Evolutionary conservation across 2,113 vertebrate genomes (phyloP).

Genomic region (Callospermophilus lateralis): DNA sequence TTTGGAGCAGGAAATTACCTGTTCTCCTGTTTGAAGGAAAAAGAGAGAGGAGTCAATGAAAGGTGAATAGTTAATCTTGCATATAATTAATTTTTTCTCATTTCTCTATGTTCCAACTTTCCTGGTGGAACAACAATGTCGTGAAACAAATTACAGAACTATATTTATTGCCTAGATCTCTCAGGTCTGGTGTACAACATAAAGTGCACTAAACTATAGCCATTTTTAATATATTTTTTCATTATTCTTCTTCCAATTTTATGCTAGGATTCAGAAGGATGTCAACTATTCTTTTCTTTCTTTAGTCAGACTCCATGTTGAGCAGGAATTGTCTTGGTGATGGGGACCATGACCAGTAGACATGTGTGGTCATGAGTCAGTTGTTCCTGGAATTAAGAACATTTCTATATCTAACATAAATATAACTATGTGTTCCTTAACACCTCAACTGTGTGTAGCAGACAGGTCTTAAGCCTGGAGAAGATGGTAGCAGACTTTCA

Average conservation of each 20-base stretch:
- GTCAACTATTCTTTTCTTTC: background rate
- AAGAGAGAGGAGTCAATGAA: background rate
- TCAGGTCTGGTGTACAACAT: background rate
- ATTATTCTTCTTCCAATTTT: background rate
- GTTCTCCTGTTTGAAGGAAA: background rate
- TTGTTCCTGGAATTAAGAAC: background rate
- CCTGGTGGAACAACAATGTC: background rate
- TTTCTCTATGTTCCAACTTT: slow-evolving; percentile 43
- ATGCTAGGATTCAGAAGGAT: background rate
- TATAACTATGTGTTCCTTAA: background rate
- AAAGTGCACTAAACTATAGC: background rate
- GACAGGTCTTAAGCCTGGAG: background rate
- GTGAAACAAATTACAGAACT: background rate
- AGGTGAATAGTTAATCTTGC: background rate
- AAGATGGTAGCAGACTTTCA: background rate
- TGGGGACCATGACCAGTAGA: no score
- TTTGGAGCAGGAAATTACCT: background rate
- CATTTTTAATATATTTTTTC: background rate
- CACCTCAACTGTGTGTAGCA: background rate
- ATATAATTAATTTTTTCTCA: slow-evolving; percentile 13
- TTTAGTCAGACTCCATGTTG: background rate
- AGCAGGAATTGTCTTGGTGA: background rate
- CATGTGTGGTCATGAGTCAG: background rate
- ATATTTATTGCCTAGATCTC: background rate
- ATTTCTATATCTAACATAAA: background rate